Evolutionary conservation across 2,888 invertebrate species (phyloP).

Genomic region (Eupithecia pulchellata): DNA sequence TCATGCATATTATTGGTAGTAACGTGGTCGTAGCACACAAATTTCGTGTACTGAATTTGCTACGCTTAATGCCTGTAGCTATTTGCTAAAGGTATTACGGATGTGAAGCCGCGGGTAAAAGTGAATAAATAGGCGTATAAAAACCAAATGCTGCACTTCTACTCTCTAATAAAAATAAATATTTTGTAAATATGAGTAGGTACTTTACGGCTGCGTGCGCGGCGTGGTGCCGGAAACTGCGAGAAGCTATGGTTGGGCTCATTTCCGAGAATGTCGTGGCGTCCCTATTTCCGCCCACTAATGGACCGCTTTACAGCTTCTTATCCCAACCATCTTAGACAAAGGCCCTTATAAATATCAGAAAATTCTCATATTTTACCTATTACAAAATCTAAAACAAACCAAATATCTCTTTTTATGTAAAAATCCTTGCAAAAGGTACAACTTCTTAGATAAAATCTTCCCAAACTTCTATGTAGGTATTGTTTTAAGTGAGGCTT

Average conservation of each 20-base stretch:
- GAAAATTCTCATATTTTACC: background rate
- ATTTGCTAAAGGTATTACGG: background rate
- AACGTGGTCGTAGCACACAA: background rate
- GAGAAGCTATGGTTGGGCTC: conserved; percentile 56
- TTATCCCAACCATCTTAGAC: conserved; percentile 27
- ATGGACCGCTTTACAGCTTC: conserved; percentile 60
- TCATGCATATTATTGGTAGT: background rate
- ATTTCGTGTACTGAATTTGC: background rate
- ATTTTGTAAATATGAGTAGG: background rate
- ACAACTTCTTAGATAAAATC: conserved; percentile 36
- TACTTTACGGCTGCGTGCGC: conserved; percentile 48
- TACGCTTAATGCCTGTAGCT: background rate
- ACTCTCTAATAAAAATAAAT: no score
- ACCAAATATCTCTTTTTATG: conserved; percentile 5
- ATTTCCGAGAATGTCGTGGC: conserved; percentile 71
- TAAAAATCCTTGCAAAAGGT: conserved; percentile 7
- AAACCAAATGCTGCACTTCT: no score
- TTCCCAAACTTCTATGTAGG: conserved; percentile 36
- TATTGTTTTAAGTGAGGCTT: conserved; percentile 47
- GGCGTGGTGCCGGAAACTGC: conserved; percentile 51
- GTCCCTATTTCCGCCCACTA: conserved; percentile 62
- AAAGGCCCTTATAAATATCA: conserved; percentile 10
- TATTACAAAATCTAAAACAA: background rate
- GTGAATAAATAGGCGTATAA: background rate
- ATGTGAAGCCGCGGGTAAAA: background rate